These are phyloP conservation scores for Habropoda laboriosa DNA, from an alignment of 1,140 invertebrate species.

Conservation along the genomic window DNA sequence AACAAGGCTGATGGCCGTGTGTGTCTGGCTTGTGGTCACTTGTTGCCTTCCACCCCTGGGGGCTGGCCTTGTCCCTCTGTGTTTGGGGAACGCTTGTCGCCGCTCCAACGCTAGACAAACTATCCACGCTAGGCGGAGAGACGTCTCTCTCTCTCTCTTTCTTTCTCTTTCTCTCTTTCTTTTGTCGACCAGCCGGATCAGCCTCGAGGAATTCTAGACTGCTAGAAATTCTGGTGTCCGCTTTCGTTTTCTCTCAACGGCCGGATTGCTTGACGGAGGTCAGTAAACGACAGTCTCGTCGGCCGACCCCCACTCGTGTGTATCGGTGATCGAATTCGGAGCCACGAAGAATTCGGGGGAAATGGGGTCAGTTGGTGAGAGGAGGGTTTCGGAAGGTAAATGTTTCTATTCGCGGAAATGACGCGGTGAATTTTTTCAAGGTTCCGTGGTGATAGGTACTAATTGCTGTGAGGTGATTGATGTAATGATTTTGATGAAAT, in stretches of 20 bases:
- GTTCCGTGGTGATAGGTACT: too few species aligned
- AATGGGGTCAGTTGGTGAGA: neutral
- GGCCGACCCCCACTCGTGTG: neutral
- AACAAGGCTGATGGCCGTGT: conserved; percentile 56
- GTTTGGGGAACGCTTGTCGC: conserved; percentile 76
- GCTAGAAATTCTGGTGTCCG: conserved; percentile 45
- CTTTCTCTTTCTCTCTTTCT: too few species aligned
- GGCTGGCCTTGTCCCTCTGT: conserved; percentile 76
- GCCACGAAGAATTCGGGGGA: neutral
- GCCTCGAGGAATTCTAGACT: conserved; percentile 32
- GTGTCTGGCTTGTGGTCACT: conserved; percentile 77
- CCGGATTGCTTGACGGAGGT: conserved; percentile 15
- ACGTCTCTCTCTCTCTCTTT: conserved; percentile 33
- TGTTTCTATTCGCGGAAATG: too few species aligned
- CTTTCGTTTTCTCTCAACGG: conserved; percentile 20
- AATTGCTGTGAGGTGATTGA: too few species aligned
- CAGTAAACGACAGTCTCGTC: conserved; percentile 14
- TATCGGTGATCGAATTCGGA: neutral
- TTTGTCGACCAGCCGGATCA: conserved; percentile 31
- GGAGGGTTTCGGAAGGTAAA: neutral
- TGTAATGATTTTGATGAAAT: too few species aligned
- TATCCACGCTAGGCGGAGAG: conserved; percentile 40
- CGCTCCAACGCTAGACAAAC: conserved; percentile 69
- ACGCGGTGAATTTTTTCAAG: too few species aligned
- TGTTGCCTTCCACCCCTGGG: conserved; percentile 78